These are phyloP conservation scores for human (Homo sapiens) DNA, from an alignment of 2,113 vertebrate genomes.

Conservation along the genomic window DNA sequence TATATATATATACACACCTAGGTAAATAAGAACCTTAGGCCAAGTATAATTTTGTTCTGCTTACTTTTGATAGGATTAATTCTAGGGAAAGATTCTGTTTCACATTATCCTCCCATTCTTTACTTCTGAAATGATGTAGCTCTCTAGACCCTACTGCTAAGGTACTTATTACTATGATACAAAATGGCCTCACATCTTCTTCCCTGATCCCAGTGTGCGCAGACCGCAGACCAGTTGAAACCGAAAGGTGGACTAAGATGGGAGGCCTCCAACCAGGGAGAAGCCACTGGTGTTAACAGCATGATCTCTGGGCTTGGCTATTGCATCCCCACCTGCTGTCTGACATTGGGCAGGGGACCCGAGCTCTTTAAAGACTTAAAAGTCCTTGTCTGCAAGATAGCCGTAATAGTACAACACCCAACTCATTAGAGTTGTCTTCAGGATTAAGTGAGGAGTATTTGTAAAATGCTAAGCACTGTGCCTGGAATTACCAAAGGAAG, in stretches of 20 bases:
- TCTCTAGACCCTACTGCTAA: neutral
- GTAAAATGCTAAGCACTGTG: neutral
- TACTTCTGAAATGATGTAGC: neutral
- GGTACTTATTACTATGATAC: neutral
- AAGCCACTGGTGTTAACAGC: neutral
- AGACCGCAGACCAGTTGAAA: neutral
- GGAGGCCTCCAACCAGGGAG: neutral
- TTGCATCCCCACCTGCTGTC: neutral
- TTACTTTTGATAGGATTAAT: constrained; percentile 4
- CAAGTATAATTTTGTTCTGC: neutral
- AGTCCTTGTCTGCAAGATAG: neutral
- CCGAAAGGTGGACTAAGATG: neutral
- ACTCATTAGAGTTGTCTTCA: neutral
- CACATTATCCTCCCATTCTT: neutral
- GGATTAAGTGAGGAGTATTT: neutral
- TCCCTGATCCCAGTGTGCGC: neutral
- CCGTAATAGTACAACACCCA: neutral
- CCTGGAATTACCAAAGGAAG: neutral
- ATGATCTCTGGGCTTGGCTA: neutral
- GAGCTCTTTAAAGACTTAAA: neutral
- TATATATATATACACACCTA: accelerated
- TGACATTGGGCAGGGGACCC: neutral
- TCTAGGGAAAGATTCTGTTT: neutral
- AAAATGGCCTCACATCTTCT: neutral
- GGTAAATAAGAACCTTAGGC: neutral